Base-by-base conservation (phyloP, 92 coral and sea anemone species). In the Siderastrea radians region DNA sequence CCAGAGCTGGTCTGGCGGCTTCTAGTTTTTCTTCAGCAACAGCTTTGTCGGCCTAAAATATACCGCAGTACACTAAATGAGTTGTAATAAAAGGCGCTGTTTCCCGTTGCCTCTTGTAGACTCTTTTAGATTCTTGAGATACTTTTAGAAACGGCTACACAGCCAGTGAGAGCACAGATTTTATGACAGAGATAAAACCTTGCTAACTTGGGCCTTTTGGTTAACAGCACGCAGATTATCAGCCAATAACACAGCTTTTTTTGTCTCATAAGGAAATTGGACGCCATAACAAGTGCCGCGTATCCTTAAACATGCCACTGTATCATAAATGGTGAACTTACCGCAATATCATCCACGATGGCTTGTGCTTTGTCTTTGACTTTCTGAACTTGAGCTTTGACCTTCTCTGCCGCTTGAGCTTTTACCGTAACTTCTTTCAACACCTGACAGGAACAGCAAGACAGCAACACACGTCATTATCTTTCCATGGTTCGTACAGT, bases 351-450 rank as follows among this genome's bases (percentile, higher is more conserved):
- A 68, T 97, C 99, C 50, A 97, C 99, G 60, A 97, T 97, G 61
- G 96, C 96, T 77, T 97, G 99, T 1, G 99, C 99, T 71, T 97
- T 97, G 87, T 97, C 99, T 61, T 97, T 97, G 78, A 97, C 99
- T 92, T 97, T 97, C 92, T 97, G 98, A 12, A 97, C 99, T 86
- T 97, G 99, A 17, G 94, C 96, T 85, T 97, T 97, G 70, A 97
- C 99, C 83, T 97, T 97, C 78, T 97, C 99, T 0, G 99, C 99
- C 4, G 98, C 99, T 87, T 97, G 99, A 11, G 99, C 99, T n/a
- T 96, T 95, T 2, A 95, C 95, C 1, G 98, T 95, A n/a, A 97
- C 99, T 83, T 97, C 98, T 80, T 95, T 97, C 15, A 97, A 83
- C 71, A 97, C 99, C 99, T 97, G 52, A 2, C 19, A 11, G 11